Base-by-base conservation (phyloP, 2,113 vertebrate species). In the Sphaerodactylus townsendi region DNA sequence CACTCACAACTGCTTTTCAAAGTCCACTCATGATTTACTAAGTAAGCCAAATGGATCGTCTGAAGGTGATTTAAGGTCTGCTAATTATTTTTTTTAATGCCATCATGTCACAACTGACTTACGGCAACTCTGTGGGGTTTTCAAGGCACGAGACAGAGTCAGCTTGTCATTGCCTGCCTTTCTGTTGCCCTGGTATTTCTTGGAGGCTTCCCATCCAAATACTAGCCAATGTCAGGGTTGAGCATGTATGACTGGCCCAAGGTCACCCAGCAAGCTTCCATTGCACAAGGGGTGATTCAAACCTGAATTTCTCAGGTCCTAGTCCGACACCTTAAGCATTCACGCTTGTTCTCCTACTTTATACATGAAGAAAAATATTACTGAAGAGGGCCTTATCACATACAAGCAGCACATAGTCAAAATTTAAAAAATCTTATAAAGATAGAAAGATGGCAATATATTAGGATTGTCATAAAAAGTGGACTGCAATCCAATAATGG, bases 401-500 rank as follows among this genome's bases (percentile, higher is more conserved):
- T 37, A 56, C 56, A 90, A 88, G 78, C 90, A 77, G 87, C 71
- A 91, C 72, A 81, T 33, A 86, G 81, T 41, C 81, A 71, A 59
- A 71, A 75, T 78, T 66, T 33, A 66, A 75, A 84, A 83, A 23
- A 50, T 28, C 81, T 91, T 88, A 80, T 79, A 78, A 92, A 90
- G 86, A 91, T 91, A 91, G 87, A 92, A 91, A 93, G 88, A 93
- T 86, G 82, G 85, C 75, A 81, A 35, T 86, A 75, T 80, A 39
- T 30, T 91, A 73, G 35, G 64, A 71, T 73, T 87, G 70, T 85
- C 84, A 88, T 25, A 81, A 84, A 88, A 86, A 88, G 46, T 85
- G 72, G 69, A 87, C 73, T 17, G 11, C 15, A 71, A 30, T 89
- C 76, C 77, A 87, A 77, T 81, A 85, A 72, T 30, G 17, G 15